phyloP scores from a whole-genome alignment of 1,140 invertebrate species.

The Polypedilum vanderplanki region DNA sequence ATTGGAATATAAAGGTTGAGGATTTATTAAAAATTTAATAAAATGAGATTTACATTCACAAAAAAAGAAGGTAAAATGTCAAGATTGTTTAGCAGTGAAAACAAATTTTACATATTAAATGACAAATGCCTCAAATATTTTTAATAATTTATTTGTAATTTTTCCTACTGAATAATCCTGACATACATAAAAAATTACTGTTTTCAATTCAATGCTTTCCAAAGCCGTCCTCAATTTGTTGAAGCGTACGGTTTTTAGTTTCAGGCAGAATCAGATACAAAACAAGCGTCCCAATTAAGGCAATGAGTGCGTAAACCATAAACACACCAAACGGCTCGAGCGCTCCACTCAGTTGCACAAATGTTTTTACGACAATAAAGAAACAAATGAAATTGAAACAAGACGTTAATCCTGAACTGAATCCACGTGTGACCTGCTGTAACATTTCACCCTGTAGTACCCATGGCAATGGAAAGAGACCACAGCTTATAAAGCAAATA shows the following conservation, averaged over 20 bases:
- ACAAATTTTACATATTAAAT: no score
- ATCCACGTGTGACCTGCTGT: conserved; percentile 48
- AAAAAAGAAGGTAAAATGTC: no score
- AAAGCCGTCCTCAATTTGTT: conserved; percentile 63
- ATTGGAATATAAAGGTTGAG: no score
- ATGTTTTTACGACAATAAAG: conserved; percentile 65
- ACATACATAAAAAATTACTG: no score
- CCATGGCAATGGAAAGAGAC: conserved; percentile 61
- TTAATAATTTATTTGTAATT: no score
- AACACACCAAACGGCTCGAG: conserved; percentile 58
- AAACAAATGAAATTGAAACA: conserved; percentile 57
- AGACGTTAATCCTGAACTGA: conserved; percentile 56
- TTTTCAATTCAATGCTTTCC: not conserved
- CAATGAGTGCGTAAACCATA: conserved; percentile 57
- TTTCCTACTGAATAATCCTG: no score
- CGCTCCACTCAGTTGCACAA: conserved; percentile 51
- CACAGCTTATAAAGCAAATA: conserved; percentile 51
- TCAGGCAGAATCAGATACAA: conserved; percentile 65
- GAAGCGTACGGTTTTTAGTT: conserved; percentile 68
- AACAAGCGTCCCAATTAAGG: conserved; percentile 55
- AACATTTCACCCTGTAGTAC: conserved; percentile 60
- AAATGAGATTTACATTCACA: no score
- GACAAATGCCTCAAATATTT: no score
- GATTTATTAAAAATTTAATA: no score
- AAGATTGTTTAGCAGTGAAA: no score